Evolutionary conservation across 2,888 invertebrate species (phyloP), one percentile per base, ranked within the genome.

Genomic region (Drosophila macrospina): DNA sequence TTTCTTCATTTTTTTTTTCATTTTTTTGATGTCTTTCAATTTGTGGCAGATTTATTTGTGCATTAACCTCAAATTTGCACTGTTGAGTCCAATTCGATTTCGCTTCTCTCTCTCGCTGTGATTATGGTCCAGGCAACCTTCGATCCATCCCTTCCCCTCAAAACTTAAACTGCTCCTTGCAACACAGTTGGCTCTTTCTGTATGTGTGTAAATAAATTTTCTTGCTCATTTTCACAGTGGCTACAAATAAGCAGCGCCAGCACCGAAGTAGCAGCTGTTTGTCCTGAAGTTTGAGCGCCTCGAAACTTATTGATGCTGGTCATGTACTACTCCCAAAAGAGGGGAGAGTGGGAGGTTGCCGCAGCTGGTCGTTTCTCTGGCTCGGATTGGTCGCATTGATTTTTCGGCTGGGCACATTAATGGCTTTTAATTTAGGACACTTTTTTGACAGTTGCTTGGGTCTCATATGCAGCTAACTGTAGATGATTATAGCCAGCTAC

Each of bases 51-150:
- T 81, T 82, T 82, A 82, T 82, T 82, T 82, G 81, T 78, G 81
- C 81, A 82, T 82, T 84, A 84, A 82, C 84, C 82, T 80, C 84
- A 81, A 81, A 84, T 84, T 82, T 84, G 82, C 82, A 81, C 75
- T 77, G 72, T 61, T 69, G 63, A 76, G 76, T 74, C 79, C 78
- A 80, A 74, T 74, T 69, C 30, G 61, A 60, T 15, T 61, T 52
- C 62, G 47, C 42, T 59, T 56, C 65, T 34, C 20, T 44, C 13
- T 7, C 24, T n/a, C 34, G 50, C 68, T 77, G 77, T 77, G 84
- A 82, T 82, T 82, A 82, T 71, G 54, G 48, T 57, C 16, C 51
- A 15, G 15, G 36, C 32, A 24, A 52, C 20, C 39, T 54, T 56
- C 26, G 24, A 13, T 16, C 48, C 13, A 1, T 15, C 30, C n/a